Evolutionary conservation across 2,113 vertebrate genomes (phyloP), one percentile per base, ranked within the genome.

Genomic region (Fregetta grallaria): DNA sequence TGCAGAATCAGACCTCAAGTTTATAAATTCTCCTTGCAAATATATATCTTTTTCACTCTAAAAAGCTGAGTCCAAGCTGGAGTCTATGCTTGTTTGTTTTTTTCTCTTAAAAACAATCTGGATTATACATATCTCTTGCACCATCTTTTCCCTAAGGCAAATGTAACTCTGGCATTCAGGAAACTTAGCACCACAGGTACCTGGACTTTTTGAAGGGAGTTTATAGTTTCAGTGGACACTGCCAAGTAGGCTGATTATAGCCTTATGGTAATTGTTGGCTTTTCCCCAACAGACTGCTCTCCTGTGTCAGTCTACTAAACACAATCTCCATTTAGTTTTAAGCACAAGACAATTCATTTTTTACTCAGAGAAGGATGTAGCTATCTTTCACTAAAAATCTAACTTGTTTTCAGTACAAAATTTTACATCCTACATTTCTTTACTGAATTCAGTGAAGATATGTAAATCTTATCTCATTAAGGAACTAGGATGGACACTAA

Each of bases 231-330:
- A 88, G 78, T 42, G 42, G 62, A 87, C 63, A 73, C 71, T 93
- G 96, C 96, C 96, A 96, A 96, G 81, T 94, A 82, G 91, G 71
- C 74, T 97, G 96, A 96, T 96, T 93, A 82, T 26, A 90, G 82
- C 94, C 96, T 93, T 96, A 96, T 96, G 93, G 92, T 80, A 79
- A 76, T 70, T 66, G 29, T 70, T 97, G 96, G 93, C 90, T 90
- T 76, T 71, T 25, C 63, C 70, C 32, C 94, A 94, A 44, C 22
- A 81, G 70, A 36, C 63, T 66, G 42, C n/a, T 91, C 95, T 79
- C 50, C 62, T 86, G 26, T 91, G 83, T 90, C 80, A 93, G 77
- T 68, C 66, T 70, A 34, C 59, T 88, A 49, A 95, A 93, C 29
- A 75, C 58, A 82, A 76, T 45, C 74, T 90, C 40, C 42, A 76